A percentile compares a stretch with the other conserved stretches of the same genome.
These are phyloP conservation scores for Alligator sinensis DNA, from an alignment of 2,113 vertebrate genomes.

Conservation along the genomic window DNA sequence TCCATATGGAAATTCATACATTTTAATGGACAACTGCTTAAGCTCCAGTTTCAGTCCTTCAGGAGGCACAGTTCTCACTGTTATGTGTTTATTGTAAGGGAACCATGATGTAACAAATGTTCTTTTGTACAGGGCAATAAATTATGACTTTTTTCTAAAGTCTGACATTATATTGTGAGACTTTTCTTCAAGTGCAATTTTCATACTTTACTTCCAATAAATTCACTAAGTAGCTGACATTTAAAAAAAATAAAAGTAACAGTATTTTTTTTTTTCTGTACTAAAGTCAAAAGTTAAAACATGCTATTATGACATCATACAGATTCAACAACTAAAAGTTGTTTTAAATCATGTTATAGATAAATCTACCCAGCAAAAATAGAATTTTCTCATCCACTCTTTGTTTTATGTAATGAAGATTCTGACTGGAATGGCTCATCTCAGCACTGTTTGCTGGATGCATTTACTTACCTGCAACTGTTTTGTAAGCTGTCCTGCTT, in stretches of 20 bases:
- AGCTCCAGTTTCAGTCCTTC: neutral
- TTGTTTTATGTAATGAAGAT: neutral
- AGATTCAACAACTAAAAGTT: neutral
- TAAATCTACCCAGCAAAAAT: neutral
- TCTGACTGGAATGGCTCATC: rapidly evolving
- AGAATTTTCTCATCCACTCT: neutral
- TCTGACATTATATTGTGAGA: neutral
- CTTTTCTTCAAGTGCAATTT: neutral
- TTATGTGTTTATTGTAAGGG: neutral
- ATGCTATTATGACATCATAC: neutral
- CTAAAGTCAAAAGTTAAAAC: neutral
- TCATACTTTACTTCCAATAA: neutral
- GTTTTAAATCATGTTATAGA: neutral
- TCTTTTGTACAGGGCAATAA: neutral
- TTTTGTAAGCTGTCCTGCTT: constrained; percentile 86
- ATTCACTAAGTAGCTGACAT: neutral
- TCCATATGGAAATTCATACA: neutral
- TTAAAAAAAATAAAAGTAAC: neutral
- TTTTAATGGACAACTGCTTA: neutral
- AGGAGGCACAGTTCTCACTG: neutral
- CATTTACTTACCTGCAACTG: constrained; percentile 82
- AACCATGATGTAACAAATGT: neutral
- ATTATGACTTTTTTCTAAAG: neutral
- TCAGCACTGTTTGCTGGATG: neutral
- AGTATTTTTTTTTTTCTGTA: neutral